phyloP scores from a whole-genome alignment of 2,113 vertebrate genomes.

The Cheirogaleus medius region DNA sequence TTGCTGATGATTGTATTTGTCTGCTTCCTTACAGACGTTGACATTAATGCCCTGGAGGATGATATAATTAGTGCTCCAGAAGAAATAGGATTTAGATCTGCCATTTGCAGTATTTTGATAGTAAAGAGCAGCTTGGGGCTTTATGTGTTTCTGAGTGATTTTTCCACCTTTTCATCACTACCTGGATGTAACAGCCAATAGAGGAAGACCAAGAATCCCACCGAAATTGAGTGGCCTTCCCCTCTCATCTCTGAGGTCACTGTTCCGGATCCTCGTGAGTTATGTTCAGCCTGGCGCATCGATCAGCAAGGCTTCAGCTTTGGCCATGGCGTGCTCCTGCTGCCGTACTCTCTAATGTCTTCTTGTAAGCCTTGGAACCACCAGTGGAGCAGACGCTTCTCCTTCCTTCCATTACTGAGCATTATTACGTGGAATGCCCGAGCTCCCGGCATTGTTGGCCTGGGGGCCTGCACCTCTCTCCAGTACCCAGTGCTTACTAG shows the following conservation, averaged over 20 bases:
- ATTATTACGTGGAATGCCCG: background rate
- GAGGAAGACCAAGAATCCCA: background rate
- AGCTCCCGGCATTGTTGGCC: background rate
- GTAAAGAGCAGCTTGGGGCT: background rate
- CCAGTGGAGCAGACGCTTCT: background rate
- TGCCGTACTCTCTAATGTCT: background rate
- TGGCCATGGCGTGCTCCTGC: background rate
- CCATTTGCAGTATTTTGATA: background rate
- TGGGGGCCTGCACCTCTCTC: background rate
- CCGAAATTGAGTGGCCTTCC: background rate
- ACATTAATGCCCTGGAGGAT: background rate
- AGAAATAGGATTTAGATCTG: background rate
- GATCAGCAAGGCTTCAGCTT: background rate
- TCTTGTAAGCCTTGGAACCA: background rate
- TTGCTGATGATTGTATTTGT: background rate
- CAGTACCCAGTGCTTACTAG: background rate
- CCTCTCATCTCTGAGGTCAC: background rate
- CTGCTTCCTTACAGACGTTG: background rate
- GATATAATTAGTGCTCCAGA: background rate
- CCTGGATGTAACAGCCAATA: background rate
- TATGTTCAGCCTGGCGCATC: background rate
- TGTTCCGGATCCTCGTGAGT: background rate
- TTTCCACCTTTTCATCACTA: constrained; percentile 1
- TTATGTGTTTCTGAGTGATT: background rate
- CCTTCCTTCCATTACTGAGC: background rate